Percentiles rank a stretch among this genome's conserved stretches.
These are phyloP conservation scores for Arothron firmamentum DNA, from an alignment of 2,113 vertebrate species.

Conservation along the genomic window DNA sequence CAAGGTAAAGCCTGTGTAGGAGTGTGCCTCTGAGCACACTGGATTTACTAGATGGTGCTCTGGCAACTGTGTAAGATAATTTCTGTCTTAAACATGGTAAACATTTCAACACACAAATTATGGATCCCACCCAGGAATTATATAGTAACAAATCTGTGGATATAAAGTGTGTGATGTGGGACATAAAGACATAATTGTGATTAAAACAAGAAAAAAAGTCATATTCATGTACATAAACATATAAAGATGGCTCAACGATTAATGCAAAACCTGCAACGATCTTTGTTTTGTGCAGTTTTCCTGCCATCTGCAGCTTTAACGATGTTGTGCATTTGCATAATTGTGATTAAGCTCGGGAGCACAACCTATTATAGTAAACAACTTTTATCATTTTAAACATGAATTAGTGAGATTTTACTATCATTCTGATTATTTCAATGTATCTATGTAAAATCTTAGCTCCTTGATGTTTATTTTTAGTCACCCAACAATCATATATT, in stretches of 20 bases:
- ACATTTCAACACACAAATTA: conserved; percentile 18
- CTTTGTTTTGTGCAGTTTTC: conserved; percentile 2
- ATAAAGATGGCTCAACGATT: conserved; percentile 6
- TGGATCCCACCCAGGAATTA: conserved; percentile 13
- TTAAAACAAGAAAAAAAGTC: no score
- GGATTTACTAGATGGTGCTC: conserved; percentile 2
- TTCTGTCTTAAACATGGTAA: conserved; percentile 21
- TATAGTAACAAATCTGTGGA: not conserved
- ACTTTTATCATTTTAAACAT: not conserved
- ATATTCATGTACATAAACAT: conserved; percentile 10
- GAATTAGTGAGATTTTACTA: not conserved
- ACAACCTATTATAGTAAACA: not conserved
- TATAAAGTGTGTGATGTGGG: no score
- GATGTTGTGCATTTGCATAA: conserved; percentile 32
- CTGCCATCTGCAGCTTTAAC: not conserved
- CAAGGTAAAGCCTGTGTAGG: conserved; percentile 22
- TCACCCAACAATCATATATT: not conserved
- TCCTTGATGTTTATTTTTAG: not conserved
- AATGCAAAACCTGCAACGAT: conserved; percentile 1
- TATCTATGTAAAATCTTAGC: not conserved
- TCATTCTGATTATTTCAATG: conserved; percentile 11
- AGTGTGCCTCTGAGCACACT: conserved; percentile 9
- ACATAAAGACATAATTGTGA: no score
- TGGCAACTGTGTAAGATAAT: conserved; percentile 3
- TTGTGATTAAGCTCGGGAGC: conserved; percentile 2